Evolutionary conservation across 2,888 invertebrate species (phyloP).

Genomic region (Coenonympha glycerion): DNA sequence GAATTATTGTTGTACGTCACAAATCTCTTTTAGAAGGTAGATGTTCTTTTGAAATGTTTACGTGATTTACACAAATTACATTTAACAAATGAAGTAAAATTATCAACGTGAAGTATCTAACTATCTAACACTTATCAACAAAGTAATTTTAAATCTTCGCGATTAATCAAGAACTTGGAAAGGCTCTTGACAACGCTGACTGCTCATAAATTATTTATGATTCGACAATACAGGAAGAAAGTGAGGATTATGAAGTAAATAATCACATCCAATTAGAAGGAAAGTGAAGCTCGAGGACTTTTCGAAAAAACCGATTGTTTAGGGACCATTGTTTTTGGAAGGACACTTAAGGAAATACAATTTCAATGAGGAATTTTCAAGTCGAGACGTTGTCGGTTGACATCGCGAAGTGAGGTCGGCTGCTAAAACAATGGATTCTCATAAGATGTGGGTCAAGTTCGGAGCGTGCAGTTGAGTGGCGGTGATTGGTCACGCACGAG

Average conservation of each 20-base stretch:
- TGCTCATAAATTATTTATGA: too few relatives aligned
- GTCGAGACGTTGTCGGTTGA: conserved; percentile 48
- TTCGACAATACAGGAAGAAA: not conserved
- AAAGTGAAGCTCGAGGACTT: not conserved
- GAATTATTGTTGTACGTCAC: not conserved
- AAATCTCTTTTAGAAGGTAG: not conserved
- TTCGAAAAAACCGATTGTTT: not conserved
- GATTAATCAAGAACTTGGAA: not conserved
- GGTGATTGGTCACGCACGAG: conserved; percentile 45
- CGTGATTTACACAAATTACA: too few relatives aligned
- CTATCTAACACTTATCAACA: too few relatives aligned
- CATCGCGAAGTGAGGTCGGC: conserved; percentile 50
- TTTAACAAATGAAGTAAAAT: too few relatives aligned
- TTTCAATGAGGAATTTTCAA: conserved; percentile 23
- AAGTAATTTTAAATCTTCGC: too few relatives aligned
- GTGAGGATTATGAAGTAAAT: not conserved
- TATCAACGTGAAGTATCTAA: too few relatives aligned
- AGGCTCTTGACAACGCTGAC: not conserved
- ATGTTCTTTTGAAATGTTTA: not conserved
- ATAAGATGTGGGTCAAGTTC: conserved; percentile 69
- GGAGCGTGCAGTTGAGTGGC: conserved; percentile 44
- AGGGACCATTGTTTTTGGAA: conserved; percentile 20
- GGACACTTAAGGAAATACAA: conserved; percentile 29
- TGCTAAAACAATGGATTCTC: conserved; percentile 60
- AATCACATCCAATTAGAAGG: not conserved